Evolutionary conservation across 2,113 vertebrate species (phyloP).

Genomic region (Percina caprodes): DNA sequence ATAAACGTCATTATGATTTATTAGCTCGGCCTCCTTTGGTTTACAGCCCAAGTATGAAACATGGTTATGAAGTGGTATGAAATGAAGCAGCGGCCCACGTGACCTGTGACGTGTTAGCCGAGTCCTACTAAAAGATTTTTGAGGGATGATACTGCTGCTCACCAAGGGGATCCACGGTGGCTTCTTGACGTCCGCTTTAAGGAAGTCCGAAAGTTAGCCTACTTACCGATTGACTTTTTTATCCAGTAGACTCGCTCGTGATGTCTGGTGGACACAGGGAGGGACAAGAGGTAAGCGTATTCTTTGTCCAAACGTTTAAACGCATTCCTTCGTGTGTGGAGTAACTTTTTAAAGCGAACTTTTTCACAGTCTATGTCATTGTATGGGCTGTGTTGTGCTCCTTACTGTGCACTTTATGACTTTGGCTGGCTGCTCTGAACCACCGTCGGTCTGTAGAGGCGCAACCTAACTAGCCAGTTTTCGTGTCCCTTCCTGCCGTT

Average conservation of each 20-base stretch:
- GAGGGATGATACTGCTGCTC: slow-evolving; percentile 64
- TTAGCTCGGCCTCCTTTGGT: slow-evolving; percentile 31
- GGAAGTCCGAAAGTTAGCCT: slow-evolving; percentile 70
- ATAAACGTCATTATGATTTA: background rate
- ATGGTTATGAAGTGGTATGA: no score
- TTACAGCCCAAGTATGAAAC: background rate
- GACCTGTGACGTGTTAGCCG: slow-evolving; percentile 76
- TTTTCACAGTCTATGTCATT: background rate
- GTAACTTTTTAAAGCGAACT: slow-evolving; percentile 25
- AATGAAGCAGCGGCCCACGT: slow-evolving; percentile 68
- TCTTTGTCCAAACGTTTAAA: background rate
- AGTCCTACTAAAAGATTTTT: slow-evolving; percentile 66
- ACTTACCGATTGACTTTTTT: slow-evolving; percentile 2
- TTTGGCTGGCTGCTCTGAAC: background rate
- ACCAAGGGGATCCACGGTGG: slow-evolving; percentile 59
- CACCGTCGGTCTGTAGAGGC: background rate
- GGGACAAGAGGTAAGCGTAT: slow-evolving; percentile 66
- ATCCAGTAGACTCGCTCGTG: slow-evolving; percentile 12
- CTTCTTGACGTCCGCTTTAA: slow-evolving; percentile 66
- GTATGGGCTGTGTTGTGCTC: slow-evolving; percentile 2
- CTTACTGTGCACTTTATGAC: background rate
- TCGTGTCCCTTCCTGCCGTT: background rate
- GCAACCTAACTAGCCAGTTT: slow-evolving; percentile 12
- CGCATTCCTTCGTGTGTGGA: background rate
- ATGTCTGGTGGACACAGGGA: slow-evolving; percentile 72